A percentile compares a stretch with the other conserved stretches of the same genome.
These are phyloP conservation scores for Mesocentrotus franciscanus DNA, from an alignment of 53 echinoderm and acorn worm species.

Conservation along the genomic window DNA sequence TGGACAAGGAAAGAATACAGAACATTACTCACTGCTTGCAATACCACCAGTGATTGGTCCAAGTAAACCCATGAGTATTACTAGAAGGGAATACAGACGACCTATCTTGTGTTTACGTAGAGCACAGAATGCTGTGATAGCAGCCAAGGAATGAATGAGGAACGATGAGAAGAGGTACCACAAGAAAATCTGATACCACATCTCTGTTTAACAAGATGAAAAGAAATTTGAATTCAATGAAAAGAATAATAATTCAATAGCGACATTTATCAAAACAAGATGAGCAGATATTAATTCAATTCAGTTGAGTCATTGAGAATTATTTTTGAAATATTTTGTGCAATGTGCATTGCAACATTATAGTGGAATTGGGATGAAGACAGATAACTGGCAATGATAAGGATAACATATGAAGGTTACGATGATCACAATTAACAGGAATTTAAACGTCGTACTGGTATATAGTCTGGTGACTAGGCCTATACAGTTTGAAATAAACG, in stretches of 20 bases:
- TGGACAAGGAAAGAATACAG: background rate
- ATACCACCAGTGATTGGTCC: conserved; percentile 98
- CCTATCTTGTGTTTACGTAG: conserved; percentile 91
- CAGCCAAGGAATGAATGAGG: conserved; percentile 83
- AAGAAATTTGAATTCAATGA: background rate
- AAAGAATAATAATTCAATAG: background rate
- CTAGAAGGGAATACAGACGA: conserved; percentile 83
- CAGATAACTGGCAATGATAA: too few relatives aligned
- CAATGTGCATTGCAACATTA: too few relatives aligned
- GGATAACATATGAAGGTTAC: too few relatives aligned
- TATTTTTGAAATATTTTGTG: too few relatives aligned
- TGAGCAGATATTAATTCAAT: background rate
- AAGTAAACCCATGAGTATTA: conserved; percentile 92
- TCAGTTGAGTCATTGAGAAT: background rate
- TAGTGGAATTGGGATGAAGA: too few relatives aligned
- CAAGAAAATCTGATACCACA: conserved; percentile 97
- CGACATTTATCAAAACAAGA: background rate
- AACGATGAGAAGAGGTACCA: conserved; percentile 98
- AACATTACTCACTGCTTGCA: conserved; percentile 74
- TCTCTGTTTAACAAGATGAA: conserved; percentile 70
- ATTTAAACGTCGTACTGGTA: too few relatives aligned
- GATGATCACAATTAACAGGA: too few relatives aligned
- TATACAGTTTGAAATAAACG: too few relatives aligned
- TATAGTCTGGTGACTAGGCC: too few relatives aligned
- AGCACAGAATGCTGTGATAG: conserved; percentile 80